These are phyloP conservation scores for Furcifer pardalis DNA, from an alignment of 2,797 vertebrate genomes.

Conservation along the genomic window DNA sequence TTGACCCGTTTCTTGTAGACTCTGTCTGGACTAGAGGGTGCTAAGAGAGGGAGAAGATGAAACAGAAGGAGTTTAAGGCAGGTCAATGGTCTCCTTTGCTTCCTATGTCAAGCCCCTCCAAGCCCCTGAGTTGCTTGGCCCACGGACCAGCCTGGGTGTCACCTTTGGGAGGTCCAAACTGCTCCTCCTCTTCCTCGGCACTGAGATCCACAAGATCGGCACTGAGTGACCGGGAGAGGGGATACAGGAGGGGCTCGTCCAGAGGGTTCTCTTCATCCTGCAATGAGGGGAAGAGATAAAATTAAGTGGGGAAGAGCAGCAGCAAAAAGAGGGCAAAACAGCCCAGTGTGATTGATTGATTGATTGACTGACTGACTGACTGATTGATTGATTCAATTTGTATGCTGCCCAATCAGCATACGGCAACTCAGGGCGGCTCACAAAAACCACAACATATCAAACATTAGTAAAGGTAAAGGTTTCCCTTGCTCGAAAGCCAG, in stretches of 20 bases:
- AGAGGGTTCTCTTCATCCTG: slow-evolving; percentile 91
- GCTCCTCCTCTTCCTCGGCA: slow-evolving; percentile 83
- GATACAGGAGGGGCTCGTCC: slow-evolving; percentile 84
- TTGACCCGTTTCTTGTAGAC: slow-evolving; percentile 84
- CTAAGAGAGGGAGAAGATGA: neutral
- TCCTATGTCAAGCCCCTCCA: too few species aligned
- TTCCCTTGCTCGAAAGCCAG: too few species aligned
- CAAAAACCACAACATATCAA: too few species aligned
- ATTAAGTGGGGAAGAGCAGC: neutral
- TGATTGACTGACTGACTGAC: too few species aligned
- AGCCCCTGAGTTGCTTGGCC: too few species aligned
- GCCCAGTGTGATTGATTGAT: too few species aligned
- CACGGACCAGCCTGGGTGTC: neutral
- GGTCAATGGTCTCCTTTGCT: neutral
- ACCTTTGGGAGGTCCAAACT: neutral
- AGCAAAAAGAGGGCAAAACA: neutral
- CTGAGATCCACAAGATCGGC: slow-evolving; percentile 86
- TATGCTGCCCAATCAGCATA: too few species aligned
- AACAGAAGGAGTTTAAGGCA: neutral
- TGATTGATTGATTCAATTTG: too few species aligned
- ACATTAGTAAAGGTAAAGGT: too few species aligned
- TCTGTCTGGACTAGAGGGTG: neutral
- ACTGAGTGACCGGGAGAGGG: slow-evolving; percentile 74
- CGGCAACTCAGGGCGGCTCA: too few species aligned
- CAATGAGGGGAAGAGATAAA: neutral